Conservation (phyloP, 2,888 invertebrate species). For the Meteorus cinctellus region DNA sequence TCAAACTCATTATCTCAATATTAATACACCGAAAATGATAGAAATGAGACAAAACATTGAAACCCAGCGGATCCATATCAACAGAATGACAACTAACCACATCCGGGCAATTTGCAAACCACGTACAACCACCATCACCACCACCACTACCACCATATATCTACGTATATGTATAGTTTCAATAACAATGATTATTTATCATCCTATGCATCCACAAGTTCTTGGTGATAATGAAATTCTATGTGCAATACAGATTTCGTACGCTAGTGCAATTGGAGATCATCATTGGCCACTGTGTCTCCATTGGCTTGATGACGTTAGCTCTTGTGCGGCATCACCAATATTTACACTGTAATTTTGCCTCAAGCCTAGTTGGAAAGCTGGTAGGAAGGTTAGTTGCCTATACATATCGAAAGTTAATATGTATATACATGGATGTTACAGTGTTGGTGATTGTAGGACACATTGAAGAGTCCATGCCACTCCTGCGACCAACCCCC, state of each 20-base stretch:
- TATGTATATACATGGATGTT: neutral
- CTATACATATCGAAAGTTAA: neutral
- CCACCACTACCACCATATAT: neutral
- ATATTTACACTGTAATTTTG: constrained; percentile 71
- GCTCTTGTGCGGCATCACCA: constrained; percentile 47
- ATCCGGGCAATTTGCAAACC: constrained; percentile 34
- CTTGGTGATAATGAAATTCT: constrained; percentile 47
- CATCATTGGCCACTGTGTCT: constrained; percentile 35
- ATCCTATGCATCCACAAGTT: constrained; percentile 27
- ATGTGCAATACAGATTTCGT: constrained; percentile 40
- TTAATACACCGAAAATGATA: constrained; percentile 14
- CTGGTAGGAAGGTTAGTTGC: neutral
- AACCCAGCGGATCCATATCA: constrained; percentile 34
- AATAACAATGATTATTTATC: constrained; percentile 41
- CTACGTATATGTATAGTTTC: constrained; percentile 14
- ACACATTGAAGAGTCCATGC: constrained; percentile 34
- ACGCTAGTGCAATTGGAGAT: constrained; percentile 40
- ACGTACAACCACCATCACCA: constrained; percentile 9
- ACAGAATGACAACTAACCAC: constrained; percentile 34
- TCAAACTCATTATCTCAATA: neutral
- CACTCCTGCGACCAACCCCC: constrained; percentile 51
- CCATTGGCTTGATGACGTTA: constrained; percentile 30
- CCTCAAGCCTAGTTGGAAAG: constrained; percentile 47
- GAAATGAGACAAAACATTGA: constrained; percentile 8
- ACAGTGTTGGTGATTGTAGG: neutral